Percentiles rank a stretch among this genome's conserved stretches.
Conservation (phyloP, 2,113 vertebrate genomes). For the Halichoerus grypus region DNA sequence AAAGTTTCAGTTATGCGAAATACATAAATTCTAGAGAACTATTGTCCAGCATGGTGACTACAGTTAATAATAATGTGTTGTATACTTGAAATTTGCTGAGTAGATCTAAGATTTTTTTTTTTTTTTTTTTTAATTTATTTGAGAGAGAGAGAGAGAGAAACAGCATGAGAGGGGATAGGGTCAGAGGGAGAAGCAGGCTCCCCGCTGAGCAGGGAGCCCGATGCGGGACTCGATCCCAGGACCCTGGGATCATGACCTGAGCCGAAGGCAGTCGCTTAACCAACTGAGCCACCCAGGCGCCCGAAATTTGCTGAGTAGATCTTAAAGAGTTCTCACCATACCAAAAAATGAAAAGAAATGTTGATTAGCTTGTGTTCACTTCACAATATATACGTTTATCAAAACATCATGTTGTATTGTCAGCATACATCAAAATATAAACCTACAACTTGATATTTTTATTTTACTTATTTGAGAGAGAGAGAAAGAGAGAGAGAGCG, state of each 20-base stretch:
- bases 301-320: not conserved
- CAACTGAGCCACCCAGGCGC: no score
- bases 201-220: no score
- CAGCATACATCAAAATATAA: not conserved
- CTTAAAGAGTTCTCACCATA: not conserved
- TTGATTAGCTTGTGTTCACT: not conserved
- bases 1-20: not conserved
- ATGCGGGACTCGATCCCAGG: no score
- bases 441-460: not conserved
- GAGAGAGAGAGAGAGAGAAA: no score
- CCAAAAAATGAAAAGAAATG: not conserved
- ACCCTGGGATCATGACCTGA: no score
- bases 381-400: not conserved
- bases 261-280: no score
- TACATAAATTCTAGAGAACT: not conserved
- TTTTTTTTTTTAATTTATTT: no score
- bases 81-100: not conserved
- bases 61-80: not conserved
- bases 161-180: no score
- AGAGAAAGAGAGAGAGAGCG: no score
- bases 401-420: not conserved
- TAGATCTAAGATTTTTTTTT: no score
- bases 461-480: not conserved
- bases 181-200: no score
- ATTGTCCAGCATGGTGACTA: not conserved